Conservation (phyloP, 2,113 vertebrate species). For the Leptobrachium ailaonicum region DNA sequence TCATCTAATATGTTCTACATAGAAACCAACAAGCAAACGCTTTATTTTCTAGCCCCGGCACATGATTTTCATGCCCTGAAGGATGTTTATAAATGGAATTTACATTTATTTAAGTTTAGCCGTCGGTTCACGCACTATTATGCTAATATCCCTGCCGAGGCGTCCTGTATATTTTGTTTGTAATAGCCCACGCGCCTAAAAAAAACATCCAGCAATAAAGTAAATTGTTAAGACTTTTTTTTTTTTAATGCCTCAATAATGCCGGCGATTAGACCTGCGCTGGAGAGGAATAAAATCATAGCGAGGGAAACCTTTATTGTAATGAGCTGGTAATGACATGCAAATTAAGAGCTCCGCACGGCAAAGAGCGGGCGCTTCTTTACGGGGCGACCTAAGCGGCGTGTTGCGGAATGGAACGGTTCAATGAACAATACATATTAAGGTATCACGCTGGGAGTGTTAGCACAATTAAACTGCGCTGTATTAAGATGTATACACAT, state of each 20-base stretch:
- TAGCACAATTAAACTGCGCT: slow-evolving; percentile 25
- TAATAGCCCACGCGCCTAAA: neutral
- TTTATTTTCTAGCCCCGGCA: neutral
- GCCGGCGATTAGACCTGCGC: neutral
- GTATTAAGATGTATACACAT: slow-evolving; percentile 4
- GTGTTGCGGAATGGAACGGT: slow-evolving; percentile 63
- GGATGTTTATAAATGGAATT: neutral
- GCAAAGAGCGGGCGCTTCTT: slow-evolving; percentile 71
- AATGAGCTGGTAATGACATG: slow-evolving; percentile 78
- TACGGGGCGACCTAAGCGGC: slow-evolving; percentile 67
- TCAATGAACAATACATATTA: slow-evolving; percentile 72
- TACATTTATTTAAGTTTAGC: neutral
- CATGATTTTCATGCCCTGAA: neutral
- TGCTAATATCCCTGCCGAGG: neutral
- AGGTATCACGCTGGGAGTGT: slow-evolving; percentile 51
- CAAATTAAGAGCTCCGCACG: slow-evolving; percentile 72
- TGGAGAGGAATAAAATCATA: neutral
- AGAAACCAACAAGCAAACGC: neutral
- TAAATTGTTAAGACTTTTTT: neutral
- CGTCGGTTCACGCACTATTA: neutral
- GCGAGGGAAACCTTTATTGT: slow-evolving; percentile 56
- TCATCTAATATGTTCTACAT: too few relatives aligned
- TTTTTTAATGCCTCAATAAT: slow-evolving; percentile 11
- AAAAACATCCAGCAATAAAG: neutral
- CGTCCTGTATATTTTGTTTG: neutral